Base-by-base conservation (phyloP, 2,113 vertebrate genomes). In the Bucco capensis region DNA sequence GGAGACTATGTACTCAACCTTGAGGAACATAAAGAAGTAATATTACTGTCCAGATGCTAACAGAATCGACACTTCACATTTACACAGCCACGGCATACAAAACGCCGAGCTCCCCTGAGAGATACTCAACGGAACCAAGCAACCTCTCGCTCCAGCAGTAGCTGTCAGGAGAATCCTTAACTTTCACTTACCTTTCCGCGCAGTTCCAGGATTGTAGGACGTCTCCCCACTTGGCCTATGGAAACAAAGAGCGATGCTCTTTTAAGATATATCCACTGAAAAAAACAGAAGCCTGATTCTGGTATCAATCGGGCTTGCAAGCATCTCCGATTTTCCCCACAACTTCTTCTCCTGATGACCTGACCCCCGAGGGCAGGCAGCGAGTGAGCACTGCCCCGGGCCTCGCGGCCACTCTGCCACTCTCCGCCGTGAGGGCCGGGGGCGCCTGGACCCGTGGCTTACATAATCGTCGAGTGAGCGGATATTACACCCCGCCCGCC, bases 101-200 rank as follows among this genome's bases (percentile, higher is more conserved):
- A 86, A 49, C 1, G 3, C 42, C 5, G 8, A 72, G 76, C 21
- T 65, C 37, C 44, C 37, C n/a, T 24, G 28, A 40, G 53, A 60
- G 40, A 40, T 6, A 17, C 35, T 56, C 47, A 8, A 51, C 0
- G 28, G 62, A 86, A 66, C 7, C 58, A 19, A 83, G 49, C 4
- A 60, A 22, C 33, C 50, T 2, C 50, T 51, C 86, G 8, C 23
- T 38, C 37, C 7, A 42, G 21, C n/a, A 22, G 31, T 42, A 23
- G 35, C 4, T 21, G 14, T 6, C 76, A 33, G 19, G 14, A 60
- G 33, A 89, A 73, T 18, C 86, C 71, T 46, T 22, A 91, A 65
- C 65, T 64, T 72, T 21, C 38, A 24, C 65, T 90, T 24, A 96
- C 88, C 93, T 94, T 47, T 38, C 60, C 44, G 15, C 9, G 47